phyloP scores from a whole-genome alignment of 2,797 vertebrate genomes.

The Tympanoctomys barrerae region DNA sequence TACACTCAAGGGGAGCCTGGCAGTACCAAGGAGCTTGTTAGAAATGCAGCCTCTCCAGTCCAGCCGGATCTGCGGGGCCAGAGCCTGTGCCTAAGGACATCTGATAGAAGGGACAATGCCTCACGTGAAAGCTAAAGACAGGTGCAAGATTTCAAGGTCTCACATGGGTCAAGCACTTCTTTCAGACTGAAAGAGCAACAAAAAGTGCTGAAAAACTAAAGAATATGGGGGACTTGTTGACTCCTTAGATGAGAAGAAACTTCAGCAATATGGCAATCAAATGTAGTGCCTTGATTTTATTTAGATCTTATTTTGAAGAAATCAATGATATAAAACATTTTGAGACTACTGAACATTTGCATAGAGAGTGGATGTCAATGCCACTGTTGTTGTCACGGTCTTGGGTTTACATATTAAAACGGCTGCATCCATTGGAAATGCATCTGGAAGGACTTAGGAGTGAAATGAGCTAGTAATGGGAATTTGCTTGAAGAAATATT shows the following conservation, averaged over 20 bases:
- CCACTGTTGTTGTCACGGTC: neutral
- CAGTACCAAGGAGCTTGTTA: neutral
- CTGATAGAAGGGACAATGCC: neutral
- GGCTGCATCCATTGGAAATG: neutral
- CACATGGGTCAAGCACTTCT: neutral
- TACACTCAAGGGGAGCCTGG: neutral
- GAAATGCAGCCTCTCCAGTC: neutral
- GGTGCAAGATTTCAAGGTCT: neutral
- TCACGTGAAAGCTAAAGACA: neutral
- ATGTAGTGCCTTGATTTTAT: neutral
- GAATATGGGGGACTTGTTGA: no score
- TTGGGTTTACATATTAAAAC: slow-evolving; percentile 45
- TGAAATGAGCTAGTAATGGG: neutral
- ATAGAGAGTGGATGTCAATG: neutral
- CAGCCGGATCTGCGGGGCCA: neutral
- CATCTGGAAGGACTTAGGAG: neutral
- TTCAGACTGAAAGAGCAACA: neutral
- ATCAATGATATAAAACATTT: neutral
- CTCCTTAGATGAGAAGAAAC: neutral
- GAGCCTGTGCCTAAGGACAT: neutral
- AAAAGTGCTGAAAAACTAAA: neutral
- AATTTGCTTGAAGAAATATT: slow-evolving; percentile 44
- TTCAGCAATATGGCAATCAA: neutral
- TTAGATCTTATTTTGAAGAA: slow-evolving; percentile 22
- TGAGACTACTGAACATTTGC: slow-evolving; percentile 19